These are phyloP conservation scores for Gymnoscopelus microlampas DNA, from an alignment of 2,797 vertebrate genomes.

Conservation along the genomic window DNA sequence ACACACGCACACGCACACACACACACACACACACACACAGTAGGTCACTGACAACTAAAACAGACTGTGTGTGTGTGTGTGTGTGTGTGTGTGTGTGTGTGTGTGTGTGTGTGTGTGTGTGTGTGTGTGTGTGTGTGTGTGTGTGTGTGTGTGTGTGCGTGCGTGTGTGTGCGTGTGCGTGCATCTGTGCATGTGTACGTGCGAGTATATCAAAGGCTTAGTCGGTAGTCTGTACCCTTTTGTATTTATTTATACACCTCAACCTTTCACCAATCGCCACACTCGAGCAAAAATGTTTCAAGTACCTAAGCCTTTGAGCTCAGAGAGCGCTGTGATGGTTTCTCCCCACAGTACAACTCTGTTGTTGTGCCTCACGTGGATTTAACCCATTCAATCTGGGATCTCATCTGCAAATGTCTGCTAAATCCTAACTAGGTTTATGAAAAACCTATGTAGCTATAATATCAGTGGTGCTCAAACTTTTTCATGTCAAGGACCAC, in stretches of 20 bases:
- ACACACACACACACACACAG: neutral
- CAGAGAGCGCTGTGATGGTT: conserved; percentile 1
- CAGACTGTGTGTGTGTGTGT: too few relatives aligned
- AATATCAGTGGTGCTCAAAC: too few relatives aligned
- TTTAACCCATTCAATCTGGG: too few relatives aligned
- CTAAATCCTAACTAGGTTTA: too few relatives aligned
- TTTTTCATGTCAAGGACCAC: too few relatives aligned
- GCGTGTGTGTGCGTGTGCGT: neutral
- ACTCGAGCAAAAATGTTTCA: neutral
- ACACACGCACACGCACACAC: neutral
- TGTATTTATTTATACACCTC: neutral
- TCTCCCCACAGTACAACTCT: neutral
- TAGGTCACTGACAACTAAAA: too few relatives aligned
- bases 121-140: conserved; percentile 1
- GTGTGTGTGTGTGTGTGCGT: neutral
- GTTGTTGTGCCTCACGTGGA: too few relatives aligned
- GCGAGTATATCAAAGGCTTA: neutral
- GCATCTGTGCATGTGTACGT: neutral
- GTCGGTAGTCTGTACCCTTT: neutral
- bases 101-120: conserved; percentile 4
- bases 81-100: neutral
- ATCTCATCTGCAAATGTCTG: too few relatives aligned
- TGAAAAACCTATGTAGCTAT: too few relatives aligned
- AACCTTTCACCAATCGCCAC: neutral
- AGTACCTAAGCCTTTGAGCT: neutral